phyloP scores from a whole-genome alignment of 2,113 vertebrate genomes.

The Phalacrocorax carbo region DNA sequence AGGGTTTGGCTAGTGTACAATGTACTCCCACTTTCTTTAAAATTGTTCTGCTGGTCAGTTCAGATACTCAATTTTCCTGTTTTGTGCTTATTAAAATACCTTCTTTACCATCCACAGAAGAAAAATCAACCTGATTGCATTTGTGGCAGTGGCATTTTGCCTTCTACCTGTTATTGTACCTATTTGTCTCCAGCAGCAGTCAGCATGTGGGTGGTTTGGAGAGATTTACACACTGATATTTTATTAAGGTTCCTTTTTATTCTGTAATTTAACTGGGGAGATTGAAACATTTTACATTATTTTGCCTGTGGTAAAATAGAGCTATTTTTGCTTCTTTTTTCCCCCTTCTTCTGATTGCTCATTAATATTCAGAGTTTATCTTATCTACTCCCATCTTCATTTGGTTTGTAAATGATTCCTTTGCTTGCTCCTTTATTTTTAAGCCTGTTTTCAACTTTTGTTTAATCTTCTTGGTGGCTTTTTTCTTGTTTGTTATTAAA shows the following conservation, averaged over 20 bases:
- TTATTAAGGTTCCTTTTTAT: slow-evolving; percentile 36
- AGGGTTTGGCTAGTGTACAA: neutral
- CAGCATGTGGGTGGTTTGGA: slow-evolving; percentile 50
- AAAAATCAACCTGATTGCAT: neutral
- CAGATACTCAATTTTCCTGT: slow-evolving; percentile 1
- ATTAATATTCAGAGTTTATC: slow-evolving; percentile 64
- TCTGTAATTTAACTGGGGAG: slow-evolving; percentile 25
- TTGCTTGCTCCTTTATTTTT: slow-evolving; percentile 40
- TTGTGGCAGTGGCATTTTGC: neutral
- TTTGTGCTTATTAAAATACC: neutral
- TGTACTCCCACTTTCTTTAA: neutral
- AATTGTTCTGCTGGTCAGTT: neutral
- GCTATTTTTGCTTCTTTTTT: neutral
- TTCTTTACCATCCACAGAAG: neutral
- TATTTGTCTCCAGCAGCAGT: slow-evolving; percentile 12
- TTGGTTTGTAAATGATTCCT: slow-evolving; percentile 66
- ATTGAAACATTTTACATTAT: slow-evolving; percentile 24
- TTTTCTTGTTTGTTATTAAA: neutral
- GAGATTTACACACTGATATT: slow-evolving; percentile 22
- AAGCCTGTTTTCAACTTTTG: slow-evolving; percentile 50
- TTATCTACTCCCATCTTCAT: slow-evolving; percentile 52
- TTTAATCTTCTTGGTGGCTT: slow-evolving; percentile 45
- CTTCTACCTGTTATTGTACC: slow-evolving; percentile 3
- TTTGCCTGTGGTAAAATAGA: slow-evolving; percentile 60
- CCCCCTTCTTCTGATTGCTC: neutral